Evolutionary conservation across 2,797 vertebrate species (phyloP), one percentile per base, ranked within the genome.

Genomic region (Gymnocypris eckloni): DNA sequence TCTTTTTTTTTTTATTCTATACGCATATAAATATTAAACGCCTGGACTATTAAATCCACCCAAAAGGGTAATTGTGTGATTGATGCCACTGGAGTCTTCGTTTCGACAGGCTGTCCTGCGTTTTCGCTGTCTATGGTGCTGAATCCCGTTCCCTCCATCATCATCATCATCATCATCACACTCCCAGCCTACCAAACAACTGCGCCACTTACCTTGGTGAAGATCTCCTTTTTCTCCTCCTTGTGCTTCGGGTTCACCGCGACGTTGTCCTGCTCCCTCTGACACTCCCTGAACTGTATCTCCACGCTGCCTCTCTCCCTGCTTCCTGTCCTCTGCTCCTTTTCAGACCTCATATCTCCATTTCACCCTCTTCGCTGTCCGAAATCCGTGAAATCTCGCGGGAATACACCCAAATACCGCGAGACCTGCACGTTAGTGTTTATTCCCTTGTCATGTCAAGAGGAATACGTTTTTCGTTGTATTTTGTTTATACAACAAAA

Each of bases 151-250:
- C 25, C 86, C 88, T 87, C 90, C 61, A 52, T 37, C 81, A 79
- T 25, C 84, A 67, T 41, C 79, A 20, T 41, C 79, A 20, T 25
- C 56, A 20, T 52, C 83, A 61, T 59, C 73, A 22, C 72, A 48
- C 37, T 37, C 70, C 18, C 37, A 54, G 10, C 72, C 22, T 6
- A 25, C 48, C 16, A 12, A 69, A 33, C 18, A 61, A 37, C n/a
- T 85, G 85, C 87, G 77, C 33, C 20, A 80, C 91, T 6, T 85
- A 96, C 95, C 95, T 96, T 96, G 0, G 94, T 94, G 15, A 95
- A 96, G 43, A 95, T 90, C 91, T 96, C 96, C 59, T 94, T 96
- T 90, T 95, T 96, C 91, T 96, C 96, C 54, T 96, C 96, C 66
- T 96, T 96, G 87, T 92, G 94, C 86, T 96, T 96, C 3, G 85